Evolutionary conservation across 2,888 invertebrate species (phyloP).

Genomic region (Ormia ochracea): DNA sequence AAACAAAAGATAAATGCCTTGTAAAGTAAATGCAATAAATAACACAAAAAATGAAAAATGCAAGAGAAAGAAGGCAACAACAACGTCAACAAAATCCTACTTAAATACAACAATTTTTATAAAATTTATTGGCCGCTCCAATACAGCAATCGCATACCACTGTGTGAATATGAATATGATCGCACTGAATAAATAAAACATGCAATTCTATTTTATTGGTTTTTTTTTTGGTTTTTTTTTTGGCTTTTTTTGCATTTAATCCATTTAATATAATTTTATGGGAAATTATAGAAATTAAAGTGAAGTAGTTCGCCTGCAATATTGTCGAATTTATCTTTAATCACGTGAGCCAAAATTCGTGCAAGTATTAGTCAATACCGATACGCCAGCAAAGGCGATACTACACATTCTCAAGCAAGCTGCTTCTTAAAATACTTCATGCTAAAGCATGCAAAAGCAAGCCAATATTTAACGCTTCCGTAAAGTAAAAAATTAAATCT

Average conservation of each 20-base stretch:
- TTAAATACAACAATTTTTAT: conserved; percentile 23
- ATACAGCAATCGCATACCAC: not conserved
- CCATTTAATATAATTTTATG: not conserved
- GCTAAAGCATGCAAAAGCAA: no score
- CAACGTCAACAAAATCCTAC: not conserved
- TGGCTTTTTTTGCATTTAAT: not conserved
- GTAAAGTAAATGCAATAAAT: conserved; percentile 56
- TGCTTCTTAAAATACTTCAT: no score
- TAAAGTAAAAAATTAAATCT: no score
- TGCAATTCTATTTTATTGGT: no score
- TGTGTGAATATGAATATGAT: conserved; percentile 7
- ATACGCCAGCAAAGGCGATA: no score
- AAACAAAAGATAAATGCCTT: conserved; percentile 63
- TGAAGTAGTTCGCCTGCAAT: no score
- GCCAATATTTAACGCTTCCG: no score
- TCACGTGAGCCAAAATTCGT: no score
- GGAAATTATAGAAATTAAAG: no score
- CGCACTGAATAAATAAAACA: conserved; percentile 13
- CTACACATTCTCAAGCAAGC: no score
- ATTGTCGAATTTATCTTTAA: no score
- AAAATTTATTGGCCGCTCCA: not conserved
- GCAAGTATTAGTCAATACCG: no score
- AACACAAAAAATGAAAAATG: conserved; percentile 37
- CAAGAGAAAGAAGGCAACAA: conserved; percentile 4
- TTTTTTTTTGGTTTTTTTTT: not conserved